phyloP scores from a whole-genome alignment of 2,888 invertebrate species.

The Pollenia labialis region DNA sequence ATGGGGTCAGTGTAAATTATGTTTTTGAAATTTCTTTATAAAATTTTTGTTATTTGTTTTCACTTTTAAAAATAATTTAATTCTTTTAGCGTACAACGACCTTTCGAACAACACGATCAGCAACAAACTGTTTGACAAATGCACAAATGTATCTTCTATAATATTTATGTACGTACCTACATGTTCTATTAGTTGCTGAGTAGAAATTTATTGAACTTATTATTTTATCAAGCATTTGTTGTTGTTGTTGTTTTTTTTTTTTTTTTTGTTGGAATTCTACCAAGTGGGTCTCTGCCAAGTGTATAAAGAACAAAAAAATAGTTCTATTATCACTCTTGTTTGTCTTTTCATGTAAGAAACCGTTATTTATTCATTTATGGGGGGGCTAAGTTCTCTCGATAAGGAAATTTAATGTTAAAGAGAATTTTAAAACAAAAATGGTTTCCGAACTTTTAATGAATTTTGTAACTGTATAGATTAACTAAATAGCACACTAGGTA shows the following conservation, averaged over 20 bases:
- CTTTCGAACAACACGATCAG: conserved; percentile 57
- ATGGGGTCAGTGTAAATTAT: no score
- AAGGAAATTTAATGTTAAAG: no score
- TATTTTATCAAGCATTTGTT: conserved; percentile 38
- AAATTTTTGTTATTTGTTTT: background rate
- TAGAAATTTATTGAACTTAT: background rate
- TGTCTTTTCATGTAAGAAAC: background rate
- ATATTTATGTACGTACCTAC: background rate
- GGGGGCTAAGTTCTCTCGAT: no score
- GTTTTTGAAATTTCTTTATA: background rate
- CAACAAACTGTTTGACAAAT: conserved; percentile 51
- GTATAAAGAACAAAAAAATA: conserved; percentile 18
- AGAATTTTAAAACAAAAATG: no score
- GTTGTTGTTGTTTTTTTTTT: no score
- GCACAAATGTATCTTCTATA: conserved; percentile 28
- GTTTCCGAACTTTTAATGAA: no score
- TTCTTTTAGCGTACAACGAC: conserved; percentile 57
- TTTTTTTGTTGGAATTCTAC: conserved; percentile 44
- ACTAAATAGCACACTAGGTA: no score
- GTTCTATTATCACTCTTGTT: background rate
- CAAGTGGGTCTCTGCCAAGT: conserved; percentile 59
- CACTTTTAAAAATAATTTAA: conserved; percentile 9
- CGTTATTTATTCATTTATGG: no score
- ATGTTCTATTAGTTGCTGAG: conserved; percentile 31
- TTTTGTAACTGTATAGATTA: no score